A percentile compares a stretch with the other conserved stretches of the same genome.
Evolutionary conservation across 37 sponge, comb jelly and placozoan species (phyloP).

Genomic region (Halichondria panicea): DNA sequence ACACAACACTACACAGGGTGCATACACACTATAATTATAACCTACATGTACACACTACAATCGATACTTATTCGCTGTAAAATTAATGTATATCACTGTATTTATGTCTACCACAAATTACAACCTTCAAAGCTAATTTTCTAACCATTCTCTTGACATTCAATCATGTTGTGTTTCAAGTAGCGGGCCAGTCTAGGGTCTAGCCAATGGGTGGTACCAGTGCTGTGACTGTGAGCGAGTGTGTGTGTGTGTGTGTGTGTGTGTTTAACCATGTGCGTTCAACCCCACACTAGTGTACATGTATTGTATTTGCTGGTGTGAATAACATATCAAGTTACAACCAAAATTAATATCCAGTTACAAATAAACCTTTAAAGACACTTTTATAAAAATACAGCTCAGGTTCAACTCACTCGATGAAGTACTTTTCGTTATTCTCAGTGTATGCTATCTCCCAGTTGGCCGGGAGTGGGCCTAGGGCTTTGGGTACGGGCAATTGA

Average conservation of each 20-base stretch:
- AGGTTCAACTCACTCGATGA: conserved; percentile 92
- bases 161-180: conserved; percentile 67
- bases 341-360: background rate
- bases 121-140: background rate
- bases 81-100: too few species aligned
- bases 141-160: conserved; percentile 90
- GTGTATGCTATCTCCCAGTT: conserved; percentile 99
- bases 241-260: background rate
- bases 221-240: conserved; percentile 81
- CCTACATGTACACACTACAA: too few species aligned
- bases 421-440: conserved; percentile 92
- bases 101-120: too few species aligned
- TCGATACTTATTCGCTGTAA: too few species aligned
- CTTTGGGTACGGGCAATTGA: conserved; percentile 23
- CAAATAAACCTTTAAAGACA: too few species aligned
- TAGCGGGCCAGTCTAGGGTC: conserved; percentile 86
- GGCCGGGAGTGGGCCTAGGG: conserved; percentile 88
- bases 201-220: conserved; percentile 95
- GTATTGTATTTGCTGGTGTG: too few species aligned
- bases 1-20: too few species aligned
- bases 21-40: too few species aligned
- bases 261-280: conserved; percentile 3
- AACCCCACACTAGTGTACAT: too few species aligned
- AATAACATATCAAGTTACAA: background rate
- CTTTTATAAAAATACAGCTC: too few species aligned